Base-by-base conservation (phyloP, 2,113 vertebrate genomes). In the Halichoerus grypus region DNA sequence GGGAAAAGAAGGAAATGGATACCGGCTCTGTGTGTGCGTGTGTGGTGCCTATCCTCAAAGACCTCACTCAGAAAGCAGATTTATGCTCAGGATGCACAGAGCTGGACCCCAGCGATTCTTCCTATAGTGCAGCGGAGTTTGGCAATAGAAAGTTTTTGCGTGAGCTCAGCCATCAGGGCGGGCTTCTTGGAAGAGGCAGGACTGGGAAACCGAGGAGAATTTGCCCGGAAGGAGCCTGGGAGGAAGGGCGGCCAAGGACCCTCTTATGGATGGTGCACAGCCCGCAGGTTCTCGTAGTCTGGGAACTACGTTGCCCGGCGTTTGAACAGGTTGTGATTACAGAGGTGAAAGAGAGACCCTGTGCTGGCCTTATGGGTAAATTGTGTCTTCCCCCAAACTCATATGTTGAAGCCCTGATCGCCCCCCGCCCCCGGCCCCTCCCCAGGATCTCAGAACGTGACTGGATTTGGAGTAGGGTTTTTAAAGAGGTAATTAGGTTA, bases 181-280 rank as follows among this genome's bases (percentile, higher is more conserved):
- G 69, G 19, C 90, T 83, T 95, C 90, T 93, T 77, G 86, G 19
- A 94, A 94, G 89, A 86, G 82, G 49, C 1, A n/a, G 24, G 28
- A 63, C 42, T 72, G 85, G 77, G 42, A 46, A 46, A 12, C 28
- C 24, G 28, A 92, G 65, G 57, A 76, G 65, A 92, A 74, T 71
- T 87, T 86, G 26, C 19, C 36, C 13, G 39, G 36, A 46, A 80
- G 49, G n/a, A 88, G 53, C 12, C 61, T 36, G 31, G 2, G 1
- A 13, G 31, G 36, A 10, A 65, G 42, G 65, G 55, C 16, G 42
- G 39, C 80, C 26, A 63, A 42, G 55, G 46, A 36, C 59, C 18
- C 31, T 82, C 71, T 77, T 83, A 21, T 6, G 46, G 79, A 51
- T 5, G 22, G 39, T 84, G 36, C 1, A 0, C 11, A 88, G 71